Conservation (phyloP, 2,113 vertebrate species). For the Carettochelys insculpta region DNA sequence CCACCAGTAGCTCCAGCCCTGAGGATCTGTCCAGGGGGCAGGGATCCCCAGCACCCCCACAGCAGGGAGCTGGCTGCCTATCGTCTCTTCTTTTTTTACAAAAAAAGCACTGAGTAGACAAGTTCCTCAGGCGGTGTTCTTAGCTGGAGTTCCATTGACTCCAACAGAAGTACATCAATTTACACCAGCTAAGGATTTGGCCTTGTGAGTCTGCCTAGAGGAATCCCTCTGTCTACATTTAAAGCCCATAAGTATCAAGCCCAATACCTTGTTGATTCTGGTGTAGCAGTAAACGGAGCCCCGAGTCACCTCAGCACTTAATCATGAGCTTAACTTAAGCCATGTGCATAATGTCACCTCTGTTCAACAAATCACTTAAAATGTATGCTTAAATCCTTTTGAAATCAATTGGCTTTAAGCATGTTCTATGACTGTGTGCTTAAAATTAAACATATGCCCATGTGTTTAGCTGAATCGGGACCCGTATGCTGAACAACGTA, state of each 20-base stretch:
- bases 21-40: no score
- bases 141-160: background rate
- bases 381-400: background rate
- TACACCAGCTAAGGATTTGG: background rate
- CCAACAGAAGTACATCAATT: background rate
- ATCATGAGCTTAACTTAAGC: background rate
- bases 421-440: background rate
- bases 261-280: fast-evolving
- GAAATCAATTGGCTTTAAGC: background rate
- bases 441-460: background rate
- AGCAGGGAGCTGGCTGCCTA: no score
- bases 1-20: no score
- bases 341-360: background rate
- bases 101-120: no score
- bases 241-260: background rate
- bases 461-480: background rate
- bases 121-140: background rate
- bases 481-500: background rate
- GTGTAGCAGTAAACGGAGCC: background rate
- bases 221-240: background rate
- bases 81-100: no score
- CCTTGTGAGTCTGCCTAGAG: background rate
- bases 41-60: no score
- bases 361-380: background rate
- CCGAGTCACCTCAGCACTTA: background rate